phyloP scores from a whole-genome alignment of 2,888 invertebrate genomes.

The Caradrina clavipalpis region DNA sequence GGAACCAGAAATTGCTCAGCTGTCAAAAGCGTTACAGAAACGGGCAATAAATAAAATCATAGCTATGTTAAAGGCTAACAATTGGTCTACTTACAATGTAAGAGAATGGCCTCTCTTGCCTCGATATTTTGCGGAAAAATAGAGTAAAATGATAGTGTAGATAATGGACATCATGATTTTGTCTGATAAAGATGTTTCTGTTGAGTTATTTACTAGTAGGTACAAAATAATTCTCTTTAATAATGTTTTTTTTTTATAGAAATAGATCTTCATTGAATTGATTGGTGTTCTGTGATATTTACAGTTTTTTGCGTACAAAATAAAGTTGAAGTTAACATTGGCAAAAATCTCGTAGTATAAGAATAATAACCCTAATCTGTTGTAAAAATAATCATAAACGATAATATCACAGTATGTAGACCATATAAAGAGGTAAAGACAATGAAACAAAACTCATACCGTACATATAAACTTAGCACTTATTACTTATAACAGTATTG shows the following conservation, averaged over 20 bases:
- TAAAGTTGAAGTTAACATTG: not conserved
- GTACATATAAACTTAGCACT: not conserved
- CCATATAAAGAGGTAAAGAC: not conserved
- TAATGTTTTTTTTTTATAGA: too few relatives aligned
- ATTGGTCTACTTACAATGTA: slow-evolving; percentile 75
- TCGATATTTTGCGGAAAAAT: slow-evolving; percentile 67
- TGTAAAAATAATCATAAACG: not conserved
- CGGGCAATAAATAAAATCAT: slow-evolving; percentile 72
- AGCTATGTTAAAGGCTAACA: slow-evolving; percentile 73
- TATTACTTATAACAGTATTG: slow-evolving; percentile 23
- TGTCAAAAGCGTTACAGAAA: slow-evolving; percentile 50
- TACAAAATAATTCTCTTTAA: not conserved
- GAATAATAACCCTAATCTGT: not conserved
- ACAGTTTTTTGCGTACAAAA: not conserved
- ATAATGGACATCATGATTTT: slow-evolving; percentile 14
- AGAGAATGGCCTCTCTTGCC: slow-evolving; percentile 72
- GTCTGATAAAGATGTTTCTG: slow-evolving; percentile 1
- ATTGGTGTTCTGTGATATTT: too few relatives aligned
- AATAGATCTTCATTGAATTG: too few relatives aligned
- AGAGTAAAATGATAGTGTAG: slow-evolving; percentile 59
- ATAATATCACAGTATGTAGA: not conserved
- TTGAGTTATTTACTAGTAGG: slow-evolving; percentile 2
- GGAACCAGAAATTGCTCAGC: not conserved
- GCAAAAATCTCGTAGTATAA: not conserved
- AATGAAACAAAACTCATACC: not conserved